Percentiles rank a stretch among this genome's conserved stretches.
Conservation (phyloP, 2,797 vertebrate genomes). For the Lindbergichthys nudifrons region DNA sequence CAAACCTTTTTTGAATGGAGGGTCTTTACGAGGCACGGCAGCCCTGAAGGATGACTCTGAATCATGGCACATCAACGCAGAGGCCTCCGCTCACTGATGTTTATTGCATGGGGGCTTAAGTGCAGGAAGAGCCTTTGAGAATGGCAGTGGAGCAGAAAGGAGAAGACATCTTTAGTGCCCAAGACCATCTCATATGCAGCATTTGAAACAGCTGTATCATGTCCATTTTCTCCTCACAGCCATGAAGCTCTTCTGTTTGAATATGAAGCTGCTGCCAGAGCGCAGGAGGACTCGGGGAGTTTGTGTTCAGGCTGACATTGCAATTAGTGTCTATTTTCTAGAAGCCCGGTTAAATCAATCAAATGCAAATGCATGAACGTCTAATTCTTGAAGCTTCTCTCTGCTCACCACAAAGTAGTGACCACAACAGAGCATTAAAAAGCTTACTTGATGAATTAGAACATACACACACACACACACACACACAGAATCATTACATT, state of each 20-base stretch:
- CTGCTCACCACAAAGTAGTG: slow-evolving; percentile 27
- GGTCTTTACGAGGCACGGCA: slow-evolving; percentile 72
- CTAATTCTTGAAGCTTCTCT: slow-evolving; percentile 20
- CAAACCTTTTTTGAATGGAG: slow-evolving; percentile 48
- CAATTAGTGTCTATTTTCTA: slow-evolving; percentile 51
- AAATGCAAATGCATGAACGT: slow-evolving; percentile 30
- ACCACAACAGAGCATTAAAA: slow-evolving; percentile 33
- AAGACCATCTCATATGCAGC: slow-evolving; percentile 54
- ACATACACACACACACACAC: neutral
- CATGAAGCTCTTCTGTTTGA: slow-evolving; percentile 28
- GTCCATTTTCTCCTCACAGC: slow-evolving; percentile 42
- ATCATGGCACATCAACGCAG: slow-evolving; percentile 59
- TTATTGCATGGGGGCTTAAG: slow-evolving; percentile 75
- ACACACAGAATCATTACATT: slow-evolving; percentile 47
- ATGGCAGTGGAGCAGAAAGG: slow-evolving; percentile 73
- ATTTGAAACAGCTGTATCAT: slow-evolving; percentile 71
- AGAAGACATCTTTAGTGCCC: slow-evolving; percentile 72
- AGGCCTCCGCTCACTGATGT: slow-evolving; percentile 72
- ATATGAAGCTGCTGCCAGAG: slow-evolving; percentile 40
- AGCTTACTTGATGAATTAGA: slow-evolving; percentile 43
- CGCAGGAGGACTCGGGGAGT: slow-evolving; percentile 13
- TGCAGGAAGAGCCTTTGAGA: slow-evolving; percentile 70
- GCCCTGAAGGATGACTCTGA: slow-evolving; percentile 69
- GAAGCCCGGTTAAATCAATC: slow-evolving; percentile 64
- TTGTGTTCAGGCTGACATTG: slow-evolving; percentile 29